Conservation (phyloP, 2,113 vertebrate species). For the Collichthys lucidus region DNA sequence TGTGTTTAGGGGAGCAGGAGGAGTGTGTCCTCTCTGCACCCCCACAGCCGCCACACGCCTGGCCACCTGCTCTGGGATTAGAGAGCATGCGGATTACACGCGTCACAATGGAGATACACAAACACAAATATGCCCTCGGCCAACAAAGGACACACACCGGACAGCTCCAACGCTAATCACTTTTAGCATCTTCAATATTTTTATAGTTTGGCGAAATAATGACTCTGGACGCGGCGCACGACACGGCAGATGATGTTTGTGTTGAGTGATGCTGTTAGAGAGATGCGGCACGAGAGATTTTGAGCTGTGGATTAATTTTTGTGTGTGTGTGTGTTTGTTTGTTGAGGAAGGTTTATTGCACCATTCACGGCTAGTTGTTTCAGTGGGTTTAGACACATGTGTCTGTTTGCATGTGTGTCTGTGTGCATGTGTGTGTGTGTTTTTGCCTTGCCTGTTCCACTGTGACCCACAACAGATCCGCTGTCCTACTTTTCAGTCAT, state of each 20-base stretch:
- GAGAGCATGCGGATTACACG: constrained; percentile 83
- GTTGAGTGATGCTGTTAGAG: not conserved
- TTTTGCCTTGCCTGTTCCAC: not conserved
- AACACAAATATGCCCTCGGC: constrained; percentile 76
- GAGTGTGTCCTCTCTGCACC: constrained; percentile 71
- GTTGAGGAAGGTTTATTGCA: constrained; percentile 5
- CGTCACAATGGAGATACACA: constrained; percentile 82
- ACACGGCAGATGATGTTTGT: constrained; percentile 2
- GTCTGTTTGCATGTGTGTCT: not conserved
- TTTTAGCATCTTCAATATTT: constrained; percentile 68
- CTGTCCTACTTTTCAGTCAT: constrained; percentile 63
- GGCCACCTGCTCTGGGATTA: constrained; percentile 86
- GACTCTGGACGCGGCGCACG: not conserved
- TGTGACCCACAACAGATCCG: constrained; percentile 53
- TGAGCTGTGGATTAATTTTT: not conserved
- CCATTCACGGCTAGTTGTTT: constrained; percentile 6
- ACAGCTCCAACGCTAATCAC: constrained; percentile 55
- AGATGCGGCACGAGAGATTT: not conserved
- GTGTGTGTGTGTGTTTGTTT: not conserved
- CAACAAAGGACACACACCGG: constrained; percentile 66
- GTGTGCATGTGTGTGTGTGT: constrained; percentile 15
- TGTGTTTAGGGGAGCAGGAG: constrained; percentile 60
- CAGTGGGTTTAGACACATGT: not conserved
- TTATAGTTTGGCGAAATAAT: constrained; percentile 33
- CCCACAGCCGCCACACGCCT: constrained; percentile 78